Evolutionary conservation across 1,140 invertebrate genomes (phyloP), one percentile per base, ranked within the genome.

Genomic region (Caerostris extrusa): DNA sequence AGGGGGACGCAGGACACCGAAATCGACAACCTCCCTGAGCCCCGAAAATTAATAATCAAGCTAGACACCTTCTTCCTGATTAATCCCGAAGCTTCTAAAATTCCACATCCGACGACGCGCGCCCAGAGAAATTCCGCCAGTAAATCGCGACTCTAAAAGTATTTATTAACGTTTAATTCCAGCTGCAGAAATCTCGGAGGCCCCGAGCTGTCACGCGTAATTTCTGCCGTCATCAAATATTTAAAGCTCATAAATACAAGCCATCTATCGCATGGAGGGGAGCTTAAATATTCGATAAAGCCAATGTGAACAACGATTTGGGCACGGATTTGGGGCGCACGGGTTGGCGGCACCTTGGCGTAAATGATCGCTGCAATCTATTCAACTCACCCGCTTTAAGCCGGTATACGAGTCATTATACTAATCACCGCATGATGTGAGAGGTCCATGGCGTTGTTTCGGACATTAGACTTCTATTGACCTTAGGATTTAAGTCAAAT

Each of bases 301-400:
- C 12, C 81, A 83, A 83, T 57, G 81, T 53, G 34, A 77, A 77
- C 69, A 77, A 8, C 82, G 82, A 87, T 53, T 61, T 87, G 14
- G 12, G 85, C 56, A 50, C n/a, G 60, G 57, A 60, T 87, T 53
- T 64, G 10, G 60, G n/a, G 57, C 4, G 14, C 17, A n/a, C 10
- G 57, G 6, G 14, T 7, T 14, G n/a, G 57, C n/a, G 60, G 12
- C 12, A 12, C n/a, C 12, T 64, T 61, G 85, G 57, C 60, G 85
- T 87, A 87, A 90, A 90, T 90, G 87, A 90, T 90, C 87, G 61
- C 87, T 56, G 64, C 87, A 90, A 90, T 90, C 87, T 71, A 90
- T 90, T 90, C 61, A 90, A 90, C 50, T 67, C 61, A 57, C 12
- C 17, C 87, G 56, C 53, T 87, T 87, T 61, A 87, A 87, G 57